phyloP scores from a whole-genome alignment of 2,888 invertebrate genomes.

The Geophilus truncorum region DNA sequence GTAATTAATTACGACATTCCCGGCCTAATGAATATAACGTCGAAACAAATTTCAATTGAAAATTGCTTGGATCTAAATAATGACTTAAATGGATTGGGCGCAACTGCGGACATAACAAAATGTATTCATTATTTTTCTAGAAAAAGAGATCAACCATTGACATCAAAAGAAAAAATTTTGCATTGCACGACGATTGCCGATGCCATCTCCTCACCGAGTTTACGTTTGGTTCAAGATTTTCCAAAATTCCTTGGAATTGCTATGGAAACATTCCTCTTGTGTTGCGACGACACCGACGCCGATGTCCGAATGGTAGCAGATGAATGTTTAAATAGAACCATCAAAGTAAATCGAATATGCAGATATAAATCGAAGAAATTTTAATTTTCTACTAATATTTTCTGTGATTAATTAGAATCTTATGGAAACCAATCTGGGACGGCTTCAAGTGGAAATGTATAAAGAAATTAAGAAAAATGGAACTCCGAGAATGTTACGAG shows the following conservation, averaged over 20 bases:
- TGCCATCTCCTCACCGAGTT: conserved; percentile 60
- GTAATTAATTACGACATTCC: neutral
- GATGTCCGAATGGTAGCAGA: conserved; percentile 74
- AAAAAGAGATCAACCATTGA: conserved; percentile 54
- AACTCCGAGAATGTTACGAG: conserved; percentile 62
- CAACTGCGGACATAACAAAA: neutral
- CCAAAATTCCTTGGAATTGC: conserved; percentile 63
- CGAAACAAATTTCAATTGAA: neutral
- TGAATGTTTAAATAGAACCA: conserved; percentile 72
- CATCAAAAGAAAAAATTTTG: conserved; percentile 62
- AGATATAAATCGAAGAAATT: too few relatives aligned
- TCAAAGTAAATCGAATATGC: conserved; percentile 61
- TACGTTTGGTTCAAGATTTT: conserved; percentile 60
- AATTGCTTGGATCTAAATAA: too few relatives aligned
- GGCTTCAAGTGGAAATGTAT: conserved; percentile 72
- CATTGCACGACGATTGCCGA: conserved; percentile 69
- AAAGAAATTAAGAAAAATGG: conserved; percentile 78
- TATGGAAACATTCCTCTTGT: conserved; percentile 63
- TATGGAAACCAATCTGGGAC: conserved; percentile 63
- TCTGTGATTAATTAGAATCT: conserved; percentile 52
- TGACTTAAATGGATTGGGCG: neutral
- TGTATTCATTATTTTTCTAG: conserved; percentile 47
- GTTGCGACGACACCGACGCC: conserved; percentile 71
- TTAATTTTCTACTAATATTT: neutral
- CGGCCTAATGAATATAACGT: neutral